Evolutionary conservation across 2,797 vertebrate species (phyloP), one percentile per base, ranked within the genome.

Genomic region (Lophotriccus pileatus): DNA sequence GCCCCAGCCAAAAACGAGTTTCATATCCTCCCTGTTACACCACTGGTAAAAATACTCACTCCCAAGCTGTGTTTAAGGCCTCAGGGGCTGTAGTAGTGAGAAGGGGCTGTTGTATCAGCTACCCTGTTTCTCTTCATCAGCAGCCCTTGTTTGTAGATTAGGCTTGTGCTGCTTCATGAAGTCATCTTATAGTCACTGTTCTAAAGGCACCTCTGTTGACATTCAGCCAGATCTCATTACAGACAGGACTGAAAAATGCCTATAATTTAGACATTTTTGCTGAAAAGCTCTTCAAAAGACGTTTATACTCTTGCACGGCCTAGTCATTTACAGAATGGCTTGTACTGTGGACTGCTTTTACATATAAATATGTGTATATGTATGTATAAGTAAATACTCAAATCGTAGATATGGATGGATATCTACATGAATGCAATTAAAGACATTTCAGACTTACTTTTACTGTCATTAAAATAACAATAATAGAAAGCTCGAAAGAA

Each of bases 251-350:
- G 81, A 30, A 27, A 94, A 95, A 76, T 27, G 60, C 44, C 66
- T 73, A 50, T 84, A 84, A 89, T 74, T 86, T 34, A 90, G 96
- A 75, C 7, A 50, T 79, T 90, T 95, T 67, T 68, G 46, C 68
- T 75, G 78, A 85, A 91, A 97, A 91, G 23, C 6, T 83, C 68
- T 97, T 96, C 94, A 85, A 92, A 95, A 93, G 52, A 64, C 62
- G 46, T 94, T 88, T 93, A 81, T 85, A 91, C 58, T 60, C 46
- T 86, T 44, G 24, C 70, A 63, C 3, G 5, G 46, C 49, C 84
- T 28, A 91, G 79, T 70, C 43, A 36, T 93, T 89, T 91, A 84
- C 68, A 89, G 93, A 87, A 90, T 66, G 66, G 47, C 75, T 59
- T 60, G 12, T 70, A 67, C 95, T 97, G n/a, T 21, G 7, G 43